phyloP scores from a whole-genome alignment of 2,888 invertebrate species.

The Agonopterix heracliana region DNA sequence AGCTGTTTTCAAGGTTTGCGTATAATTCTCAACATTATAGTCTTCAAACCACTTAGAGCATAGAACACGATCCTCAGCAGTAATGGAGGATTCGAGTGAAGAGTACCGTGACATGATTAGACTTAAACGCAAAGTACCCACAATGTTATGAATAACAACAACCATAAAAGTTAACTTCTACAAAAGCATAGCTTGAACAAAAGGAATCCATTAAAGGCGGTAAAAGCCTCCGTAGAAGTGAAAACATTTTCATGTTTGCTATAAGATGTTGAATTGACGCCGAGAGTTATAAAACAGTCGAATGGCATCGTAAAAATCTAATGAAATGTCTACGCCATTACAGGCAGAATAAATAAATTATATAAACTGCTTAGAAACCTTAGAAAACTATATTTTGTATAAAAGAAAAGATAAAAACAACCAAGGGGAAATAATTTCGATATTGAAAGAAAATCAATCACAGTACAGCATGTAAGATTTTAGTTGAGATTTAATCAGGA shows the following conservation, averaged over 20 bases:
- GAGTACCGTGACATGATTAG: no score
- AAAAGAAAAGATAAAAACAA: background rate
- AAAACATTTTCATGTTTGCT: slow-evolving; percentile 31
- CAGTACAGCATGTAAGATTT: background rate
- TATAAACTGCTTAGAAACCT: background rate
- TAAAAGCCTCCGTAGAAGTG: slow-evolving; percentile 13
- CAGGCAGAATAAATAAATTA: slow-evolving; percentile 1
- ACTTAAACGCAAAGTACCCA: no score
- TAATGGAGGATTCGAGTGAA: no score
- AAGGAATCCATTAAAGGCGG: slow-evolving; percentile 27
- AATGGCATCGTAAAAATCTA: slow-evolving; percentile 46
- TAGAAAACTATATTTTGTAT: background rate
- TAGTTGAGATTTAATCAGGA: slow-evolving; percentile 13
- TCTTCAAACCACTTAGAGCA: no score
- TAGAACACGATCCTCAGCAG: no score
- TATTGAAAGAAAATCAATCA: background rate
- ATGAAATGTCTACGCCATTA: slow-evolving; percentile 35
- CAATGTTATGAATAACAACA: background rate
- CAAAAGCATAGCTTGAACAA: slow-evolving; percentile 15
- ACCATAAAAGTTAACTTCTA: background rate
- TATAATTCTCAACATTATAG: no score
- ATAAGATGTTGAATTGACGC: slow-evolving; percentile 17
- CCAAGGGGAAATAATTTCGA: background rate
- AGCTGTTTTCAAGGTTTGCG: no score
- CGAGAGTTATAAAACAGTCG: slow-evolving; percentile 30